These are phyloP conservation scores for Oasisia sp. DNA, from an alignment of 2,888 invertebrate species.

Conservation along the genomic window DNA sequence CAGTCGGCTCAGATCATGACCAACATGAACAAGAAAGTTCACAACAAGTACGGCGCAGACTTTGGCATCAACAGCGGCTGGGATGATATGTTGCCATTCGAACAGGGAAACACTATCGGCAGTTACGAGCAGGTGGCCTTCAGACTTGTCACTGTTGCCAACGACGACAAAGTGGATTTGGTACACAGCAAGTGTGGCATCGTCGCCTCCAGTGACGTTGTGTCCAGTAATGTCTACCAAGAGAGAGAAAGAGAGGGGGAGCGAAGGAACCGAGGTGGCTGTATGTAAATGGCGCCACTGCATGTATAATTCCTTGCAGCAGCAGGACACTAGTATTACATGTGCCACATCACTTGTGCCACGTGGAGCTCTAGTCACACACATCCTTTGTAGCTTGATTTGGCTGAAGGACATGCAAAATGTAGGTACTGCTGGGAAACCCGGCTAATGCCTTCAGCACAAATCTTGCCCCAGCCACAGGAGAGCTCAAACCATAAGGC, in stretches of 20 bases:
- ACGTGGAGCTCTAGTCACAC: too few relatives aligned
- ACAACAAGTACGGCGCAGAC: conserved; percentile 94
- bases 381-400: too few relatives aligned
- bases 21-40: conserved; percentile 97
- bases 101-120: conserved; percentile 59
- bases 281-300: background rate
- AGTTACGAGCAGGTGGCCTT: conserved; percentile 32
- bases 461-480: background rate
- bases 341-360: background rate
- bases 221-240: background rate
- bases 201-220: background rate
- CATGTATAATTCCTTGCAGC: background rate
- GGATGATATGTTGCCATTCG: conserved; percentile 40
- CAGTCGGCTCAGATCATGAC: conserved; percentile 92
- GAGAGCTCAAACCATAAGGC: too few relatives aligned
- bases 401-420: too few relatives aligned
- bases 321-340: too few relatives aligned
- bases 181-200: background rate
- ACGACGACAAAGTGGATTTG: background rate
- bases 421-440: too few relatives aligned
- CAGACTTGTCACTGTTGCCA: conserved; percentile 1
- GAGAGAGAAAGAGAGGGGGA: background rate
- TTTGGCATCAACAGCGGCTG: conserved; percentile 28
- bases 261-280: background rate
- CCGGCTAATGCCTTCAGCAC: background rate